Evolutionary conservation across 2,113 vertebrate species (phyloP).

Genomic region (Microcebus jonahi): DNA sequence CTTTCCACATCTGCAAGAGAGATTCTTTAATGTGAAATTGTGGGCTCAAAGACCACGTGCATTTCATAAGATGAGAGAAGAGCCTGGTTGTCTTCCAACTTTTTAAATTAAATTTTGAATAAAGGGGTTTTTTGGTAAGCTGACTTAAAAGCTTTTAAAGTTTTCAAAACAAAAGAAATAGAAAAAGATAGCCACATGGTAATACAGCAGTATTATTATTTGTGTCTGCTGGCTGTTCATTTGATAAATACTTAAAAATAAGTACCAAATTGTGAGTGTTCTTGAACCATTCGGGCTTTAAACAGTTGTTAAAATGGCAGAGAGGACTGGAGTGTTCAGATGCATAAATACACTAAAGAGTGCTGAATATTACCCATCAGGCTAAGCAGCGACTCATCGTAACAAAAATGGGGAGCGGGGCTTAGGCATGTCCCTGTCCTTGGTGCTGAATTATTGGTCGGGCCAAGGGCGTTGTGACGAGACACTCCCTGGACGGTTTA

Average conservation of each 20-base stretch:
- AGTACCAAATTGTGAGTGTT: not conserved
- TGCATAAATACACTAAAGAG: not conserved
- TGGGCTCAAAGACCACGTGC: not conserved
- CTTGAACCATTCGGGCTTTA: not conserved
- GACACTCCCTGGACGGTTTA: not conserved
- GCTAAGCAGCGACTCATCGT: accelerated
- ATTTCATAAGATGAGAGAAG: not conserved
- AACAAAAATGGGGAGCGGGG: not conserved
- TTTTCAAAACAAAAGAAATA: constrained; percentile 44
- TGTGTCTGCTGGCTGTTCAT: not conserved
- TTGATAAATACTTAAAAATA: not conserved
- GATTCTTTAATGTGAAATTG: not conserved
- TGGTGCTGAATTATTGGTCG: constrained; percentile 67
- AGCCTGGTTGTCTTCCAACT: not conserved
- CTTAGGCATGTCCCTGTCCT: constrained; percentile 34
- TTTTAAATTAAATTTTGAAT: not conserved
- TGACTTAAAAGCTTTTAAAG: constrained; percentile 17
- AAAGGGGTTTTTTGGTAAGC: not conserved
- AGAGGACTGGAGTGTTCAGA: not conserved
- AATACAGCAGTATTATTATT: not conserved
- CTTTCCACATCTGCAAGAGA: not conserved
- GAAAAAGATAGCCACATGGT: not conserved
- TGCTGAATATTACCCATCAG: not conserved
- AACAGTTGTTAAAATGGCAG: not conserved
- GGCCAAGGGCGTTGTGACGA: not conserved